A percentile compares a stretch with the other conserved stretches of the same genome.
These are phyloP conservation scores for Coilia nasus DNA, from an alignment of 2,797 vertebrate species.

Conservation along the genomic window DNA sequence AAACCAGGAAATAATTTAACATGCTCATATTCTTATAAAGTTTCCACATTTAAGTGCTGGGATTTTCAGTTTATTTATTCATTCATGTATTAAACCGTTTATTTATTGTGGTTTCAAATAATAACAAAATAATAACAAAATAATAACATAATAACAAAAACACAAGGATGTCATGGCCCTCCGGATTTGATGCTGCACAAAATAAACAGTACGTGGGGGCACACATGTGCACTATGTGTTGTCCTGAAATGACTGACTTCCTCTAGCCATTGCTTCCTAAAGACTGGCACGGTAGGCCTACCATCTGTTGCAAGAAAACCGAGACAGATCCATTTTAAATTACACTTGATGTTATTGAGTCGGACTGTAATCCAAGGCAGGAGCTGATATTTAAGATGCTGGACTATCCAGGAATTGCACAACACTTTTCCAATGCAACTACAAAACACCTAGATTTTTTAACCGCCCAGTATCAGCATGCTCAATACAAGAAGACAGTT, in stretches of 20 bases:
- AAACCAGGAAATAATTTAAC: neutral
- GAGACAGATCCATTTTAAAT: neutral
- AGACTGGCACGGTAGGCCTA: neutral
- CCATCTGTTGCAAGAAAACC: neutral
- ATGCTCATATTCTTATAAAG: neutral
- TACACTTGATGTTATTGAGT: neutral
- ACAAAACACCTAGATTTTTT: too few species aligned
- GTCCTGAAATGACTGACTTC: neutral
- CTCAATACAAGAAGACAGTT: too few species aligned
- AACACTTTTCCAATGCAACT: neutral
- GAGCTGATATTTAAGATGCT: neutral
- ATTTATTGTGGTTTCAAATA: neutral
- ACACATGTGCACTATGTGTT: neutral
- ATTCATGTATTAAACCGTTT: neutral
- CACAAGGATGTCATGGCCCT: neutral
- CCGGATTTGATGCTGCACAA: neutral
- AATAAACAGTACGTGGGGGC: neutral
- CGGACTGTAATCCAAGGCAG: neutral
- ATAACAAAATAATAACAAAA: neutral
- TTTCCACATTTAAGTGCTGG: neutral
- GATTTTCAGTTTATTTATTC: neutral
- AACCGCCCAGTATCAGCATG: too few species aligned
- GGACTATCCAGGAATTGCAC: slow-evolving; percentile 2
- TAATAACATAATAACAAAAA: neutral
- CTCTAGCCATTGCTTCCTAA: neutral